Base-by-base conservation (phyloP, 2,888 invertebrate genomes). In the Lissocephala sabroskyi region DNA sequence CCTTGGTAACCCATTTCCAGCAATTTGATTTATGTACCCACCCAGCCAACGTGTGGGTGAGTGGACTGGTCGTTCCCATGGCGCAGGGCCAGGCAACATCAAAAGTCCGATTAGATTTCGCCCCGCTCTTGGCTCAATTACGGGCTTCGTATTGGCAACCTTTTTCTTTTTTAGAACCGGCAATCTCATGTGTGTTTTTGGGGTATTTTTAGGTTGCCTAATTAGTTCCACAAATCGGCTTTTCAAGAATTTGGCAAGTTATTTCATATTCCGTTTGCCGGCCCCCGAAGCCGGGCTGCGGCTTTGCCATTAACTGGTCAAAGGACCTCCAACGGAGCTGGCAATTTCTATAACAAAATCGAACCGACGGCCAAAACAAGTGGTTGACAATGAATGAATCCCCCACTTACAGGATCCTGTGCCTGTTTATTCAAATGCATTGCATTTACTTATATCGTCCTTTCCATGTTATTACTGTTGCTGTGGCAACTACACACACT, bases 401-500 rank as follows among this genome's bases (percentile, higher is more conserved):
- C 23, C 23, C 3, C 4, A 23, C 4, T 23, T 23, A 23, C 7
- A 23, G 23, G 7, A 26, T 49, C 23, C 40, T 77, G 77, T 71
- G 71, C 62, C 75, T 66, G 66, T 70, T 77, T 77, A 77, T 71
- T 66, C 56, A 77, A 71, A 71, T 63, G 52, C 73, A 75, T 75
- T 75, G 64, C 74, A 74, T 61, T 68, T 65, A 74, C 65, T 11
- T 57, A 32, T 43, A 30, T 30, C 13, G 7, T 13, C 7, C 13
- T 30, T 32, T 33, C 19, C 29, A n/a, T 19, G 37, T 13, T 37
- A 37, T 10, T 47, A 35, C 29, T 44, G 48, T 29, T 55, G 42
- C 13, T 43, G 35, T 28, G 26, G 9, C 35, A 16, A 17, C n/a
- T 11, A 35, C 35, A 13, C 3, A 18, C 19, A 16, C 19, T n/a